Percentiles rank a stretch among this genome's conserved stretches.
Evolutionary conservation across 2,797 vertebrate species (phyloP).

Genomic region (Miopithecus talapoin): DNA sequence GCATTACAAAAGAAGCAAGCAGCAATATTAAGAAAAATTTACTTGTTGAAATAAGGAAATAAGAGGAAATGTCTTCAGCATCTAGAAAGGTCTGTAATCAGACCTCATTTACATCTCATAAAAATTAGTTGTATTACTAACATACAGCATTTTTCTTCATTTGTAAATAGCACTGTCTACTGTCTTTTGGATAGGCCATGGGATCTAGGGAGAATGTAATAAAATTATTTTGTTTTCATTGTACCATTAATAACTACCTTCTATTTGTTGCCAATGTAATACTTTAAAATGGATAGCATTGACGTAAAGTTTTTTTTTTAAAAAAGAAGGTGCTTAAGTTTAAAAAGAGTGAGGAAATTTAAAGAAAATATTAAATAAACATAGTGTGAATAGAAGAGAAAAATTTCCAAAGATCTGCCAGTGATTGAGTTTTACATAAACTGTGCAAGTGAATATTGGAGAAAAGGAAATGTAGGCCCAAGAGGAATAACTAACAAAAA

Average conservation of each 20-base stretch:
- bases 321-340: background rate
- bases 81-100: background rate
- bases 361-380: background rate
- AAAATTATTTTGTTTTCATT: background rate
- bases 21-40: background rate
- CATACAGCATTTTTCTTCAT: background rate
- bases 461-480: background rate
- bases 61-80: background rate
- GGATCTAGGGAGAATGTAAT: background rate
- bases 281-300: background rate
- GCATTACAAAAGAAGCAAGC: background rate
- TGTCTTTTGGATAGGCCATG: background rate
- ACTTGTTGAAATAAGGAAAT: background rate
- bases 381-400: background rate
- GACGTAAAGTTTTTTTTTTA: background rate
- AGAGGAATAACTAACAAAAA: background rate
- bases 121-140: background rate
- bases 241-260: background rate
- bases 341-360: background rate
- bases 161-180: background rate
- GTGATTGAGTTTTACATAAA: background rate
- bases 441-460: background rate
- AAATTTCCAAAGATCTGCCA: background rate
- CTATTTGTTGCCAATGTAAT: background rate
- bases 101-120: background rate